phyloP scores from a whole-genome alignment of 2,113 vertebrate species.

The Phocoena sinus region DNA sequence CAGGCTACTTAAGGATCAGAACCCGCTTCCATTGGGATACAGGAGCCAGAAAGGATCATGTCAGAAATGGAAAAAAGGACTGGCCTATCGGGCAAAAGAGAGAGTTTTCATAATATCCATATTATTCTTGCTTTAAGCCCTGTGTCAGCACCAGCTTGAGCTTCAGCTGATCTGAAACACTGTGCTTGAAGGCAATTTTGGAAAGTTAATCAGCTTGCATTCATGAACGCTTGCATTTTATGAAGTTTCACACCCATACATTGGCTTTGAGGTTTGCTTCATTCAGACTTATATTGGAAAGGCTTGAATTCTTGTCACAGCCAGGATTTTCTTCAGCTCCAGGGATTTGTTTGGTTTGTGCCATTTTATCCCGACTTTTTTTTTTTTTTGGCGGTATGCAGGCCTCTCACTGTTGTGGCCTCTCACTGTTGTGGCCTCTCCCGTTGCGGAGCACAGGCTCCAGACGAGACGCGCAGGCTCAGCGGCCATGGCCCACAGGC shows the following conservation, averaged over 20 bases:
- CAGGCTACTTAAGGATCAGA: background rate
- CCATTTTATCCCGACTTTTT: conserved; percentile 12
- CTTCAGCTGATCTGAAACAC: background rate
- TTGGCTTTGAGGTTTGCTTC: conserved; percentile 23
- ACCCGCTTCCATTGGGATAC: background rate
- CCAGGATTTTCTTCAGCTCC: conserved; percentile 25
- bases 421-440: no score
- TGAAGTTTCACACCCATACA: background rate
- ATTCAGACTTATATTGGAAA: conserved; percentile 10
- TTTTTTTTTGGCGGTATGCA: no score
- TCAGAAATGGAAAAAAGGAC: background rate
- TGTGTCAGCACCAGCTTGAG: background rate
- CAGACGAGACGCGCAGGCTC: no score
- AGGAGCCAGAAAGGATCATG: background rate
- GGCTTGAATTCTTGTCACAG: conserved; percentile 4
- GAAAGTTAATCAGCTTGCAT: background rate
- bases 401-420: no score
- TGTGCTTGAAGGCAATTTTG: background rate
- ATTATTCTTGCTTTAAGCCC: background rate
- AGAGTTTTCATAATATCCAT: background rate
- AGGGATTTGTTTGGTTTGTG: conserved; percentile 33
- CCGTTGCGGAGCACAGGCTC: no score
- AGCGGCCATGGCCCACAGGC: no score
- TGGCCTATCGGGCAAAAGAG: background rate
- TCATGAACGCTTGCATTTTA: background rate